Base-by-base conservation (phyloP, 2,797 vertebrate genomes). In the Chanos chanos region DNA sequence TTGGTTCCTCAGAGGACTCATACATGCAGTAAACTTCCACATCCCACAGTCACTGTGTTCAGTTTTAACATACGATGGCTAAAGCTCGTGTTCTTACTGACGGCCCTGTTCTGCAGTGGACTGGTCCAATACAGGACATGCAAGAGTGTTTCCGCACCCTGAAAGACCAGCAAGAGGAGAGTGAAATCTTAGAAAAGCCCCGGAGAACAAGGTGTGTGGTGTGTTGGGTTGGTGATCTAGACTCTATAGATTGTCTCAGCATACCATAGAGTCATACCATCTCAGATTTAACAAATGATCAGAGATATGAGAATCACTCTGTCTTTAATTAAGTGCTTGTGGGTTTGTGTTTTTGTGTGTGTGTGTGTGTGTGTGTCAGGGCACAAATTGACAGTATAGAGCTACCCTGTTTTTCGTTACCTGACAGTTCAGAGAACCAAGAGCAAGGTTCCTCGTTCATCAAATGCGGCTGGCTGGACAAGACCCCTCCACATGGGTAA, bases 391-490 rank as follows among this genome's bases (percentile, higher is more conserved):
- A 62, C 19, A 68, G 52, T 31, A 62, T 68, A 61, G 59, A 68
- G 51, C 48, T 68, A 4, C 30, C 34, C 5, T 67, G 65, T 36
- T 34, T 30, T 9, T 16, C 28, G 4, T 61, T 41, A 50, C 58
- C 66, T 18, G 66, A 44, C 19, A 9, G 8, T 31, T 12, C 16
- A 10, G 59, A 68, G 13, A 44, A 61, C 22, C 22, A n/a, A n/a
- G n/a, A 45, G n/a, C 16, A 21, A 34, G 7, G 4, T 2, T 47
- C n/a, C 16, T 52, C 18, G 21, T 41, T 68, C 50, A 5, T 68
- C 25, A 68, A 44, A 62, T 45, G 66, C 24, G 66, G 66, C 5
- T 68, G 66, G 66, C 52, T 68, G 3, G 66, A 68, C 5, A 68
- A 68, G 68, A 62, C 66, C 4, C 52, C 66, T 21, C 66, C 66